phyloP scores from a whole-genome alignment of 2,113 vertebrate genomes.

The Orcinus orca region DNA sequence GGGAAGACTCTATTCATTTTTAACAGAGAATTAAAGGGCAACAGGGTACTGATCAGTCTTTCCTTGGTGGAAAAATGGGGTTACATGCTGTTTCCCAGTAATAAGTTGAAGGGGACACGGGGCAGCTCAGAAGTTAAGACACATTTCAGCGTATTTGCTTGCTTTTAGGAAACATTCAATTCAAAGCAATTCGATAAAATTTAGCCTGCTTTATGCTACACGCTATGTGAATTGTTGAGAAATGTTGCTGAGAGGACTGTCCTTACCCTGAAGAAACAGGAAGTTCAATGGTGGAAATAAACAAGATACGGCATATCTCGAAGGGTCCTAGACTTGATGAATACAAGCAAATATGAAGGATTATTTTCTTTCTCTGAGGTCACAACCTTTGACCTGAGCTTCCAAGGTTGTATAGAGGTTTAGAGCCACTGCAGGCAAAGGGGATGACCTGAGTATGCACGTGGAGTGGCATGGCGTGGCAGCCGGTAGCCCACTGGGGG shows the following conservation, averaged over 20 bases:
- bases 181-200: not conserved
- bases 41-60: not conserved
- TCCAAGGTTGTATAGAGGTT: not conserved
- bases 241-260: not conserved
- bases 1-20: not conserved
- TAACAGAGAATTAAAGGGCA: not conserved
- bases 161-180: not conserved
- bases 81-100: not conserved
- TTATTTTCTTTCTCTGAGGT: not conserved
- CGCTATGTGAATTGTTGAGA: not conserved
- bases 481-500: rapidly evolving
- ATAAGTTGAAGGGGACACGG: not conserved
- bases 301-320: rapidly evolving
- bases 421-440: not conserved
- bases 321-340: not conserved
- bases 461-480: rapidly evolving
- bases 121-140: not conserved
- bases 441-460: not conserved
- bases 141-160: not conserved
- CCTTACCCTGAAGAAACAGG: not conserved
- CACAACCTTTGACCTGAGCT: not conserved
- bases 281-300: not conserved
- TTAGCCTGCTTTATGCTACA: not conserved
- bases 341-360: not conserved
- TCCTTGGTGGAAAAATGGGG: not conserved